A percentile compares a stretch with the other conserved stretches of the same genome.
phyloP scores from a whole-genome alignment of 1,140 invertebrate genomes.

The Neoseiulus cucumeris region DNA sequence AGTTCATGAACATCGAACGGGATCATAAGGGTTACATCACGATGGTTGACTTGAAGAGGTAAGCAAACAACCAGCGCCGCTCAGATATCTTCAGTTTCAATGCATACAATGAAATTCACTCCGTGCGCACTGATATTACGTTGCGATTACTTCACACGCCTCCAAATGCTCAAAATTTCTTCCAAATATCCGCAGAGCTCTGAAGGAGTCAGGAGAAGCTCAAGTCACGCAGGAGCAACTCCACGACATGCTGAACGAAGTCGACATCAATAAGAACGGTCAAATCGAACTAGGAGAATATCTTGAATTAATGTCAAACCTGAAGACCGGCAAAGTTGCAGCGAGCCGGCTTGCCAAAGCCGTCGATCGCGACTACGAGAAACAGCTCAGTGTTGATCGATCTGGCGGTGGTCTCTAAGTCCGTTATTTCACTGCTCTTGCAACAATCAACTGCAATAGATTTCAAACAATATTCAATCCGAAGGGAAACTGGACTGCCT shows the following conservation, averaged over 20 bases:
- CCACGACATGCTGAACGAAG: slow-evolving; percentile 90
- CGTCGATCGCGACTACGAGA: slow-evolving; percentile 66
- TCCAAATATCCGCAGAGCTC: neutral
- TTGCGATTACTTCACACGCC: slow-evolving; percentile 38
- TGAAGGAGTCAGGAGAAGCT: slow-evolving; percentile 60
- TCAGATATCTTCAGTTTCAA: no score
- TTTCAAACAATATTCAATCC: no score
- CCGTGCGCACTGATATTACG: slow-evolving; percentile 14
- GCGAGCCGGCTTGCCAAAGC: slow-evolving; percentile 77
- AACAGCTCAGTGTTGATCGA: slow-evolving; percentile 67
- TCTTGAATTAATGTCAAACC: slow-evolving; percentile 95
- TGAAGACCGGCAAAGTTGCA: slow-evolving; percentile 71
- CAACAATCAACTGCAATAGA: neutral
- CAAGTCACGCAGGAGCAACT: slow-evolving; percentile 77
- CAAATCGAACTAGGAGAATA: slow-evolving; percentile 97
- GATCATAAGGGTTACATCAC: slow-evolving; percentile 95
- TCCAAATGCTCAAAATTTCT: neutral
- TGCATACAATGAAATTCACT: no score
- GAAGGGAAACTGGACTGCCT: no score
- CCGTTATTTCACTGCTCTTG: neutral
- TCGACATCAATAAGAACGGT: slow-evolving; percentile 97
- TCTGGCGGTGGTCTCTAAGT: slow-evolving; percentile 64
- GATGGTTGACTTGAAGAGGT: slow-evolving; percentile 81
- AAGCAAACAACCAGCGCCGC: slow-evolving; percentile 50
- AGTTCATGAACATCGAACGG: slow-evolving; percentile 83